Conservation (phyloP, 2,888 invertebrate species). For the Polymixis lichenea region DNA sequence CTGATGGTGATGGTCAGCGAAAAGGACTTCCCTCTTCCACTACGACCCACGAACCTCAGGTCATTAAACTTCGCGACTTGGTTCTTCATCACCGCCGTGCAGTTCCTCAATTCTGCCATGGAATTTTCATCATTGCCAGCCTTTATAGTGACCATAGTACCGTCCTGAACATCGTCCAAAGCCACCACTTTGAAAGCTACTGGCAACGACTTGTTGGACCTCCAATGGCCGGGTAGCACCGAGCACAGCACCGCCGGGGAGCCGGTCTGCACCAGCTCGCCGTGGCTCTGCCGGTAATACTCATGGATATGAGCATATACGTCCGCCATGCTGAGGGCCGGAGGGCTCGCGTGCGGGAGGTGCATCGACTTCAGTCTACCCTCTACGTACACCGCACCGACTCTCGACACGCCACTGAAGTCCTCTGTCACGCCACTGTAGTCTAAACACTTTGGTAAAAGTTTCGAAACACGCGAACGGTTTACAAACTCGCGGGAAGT, state of each 20-base stretch:
- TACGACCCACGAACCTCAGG: conserved; percentile 98
- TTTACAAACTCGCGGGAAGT: conserved; percentile 74
- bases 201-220: conserved; percentile 99
- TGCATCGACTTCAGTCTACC: conserved; percentile 91
- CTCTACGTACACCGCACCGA: conserved; percentile 77
- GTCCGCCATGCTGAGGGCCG: conserved; percentile 93
- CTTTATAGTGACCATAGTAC: conserved; percentile 97
- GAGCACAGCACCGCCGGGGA: conserved; percentile 99
- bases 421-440: conserved; percentile 83
- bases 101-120: conserved; percentile 98
- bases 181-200: conserved; percentile 99
- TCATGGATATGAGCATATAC: conserved; percentile 94
- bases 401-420: conserved; percentile 85
- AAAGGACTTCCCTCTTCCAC: conserved; percentile 98
- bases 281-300: conserved; percentile 96
- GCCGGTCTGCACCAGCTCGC: conserved; percentile 98
- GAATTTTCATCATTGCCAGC: conserved; percentile 99
- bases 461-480: conserved; percentile 82
- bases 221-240: conserved; percentile 98
- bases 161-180: conserved; percentile 97
- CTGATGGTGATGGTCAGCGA: conserved; percentile 98
- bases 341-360: conserved; percentile 91
- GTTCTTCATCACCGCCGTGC: conserved; percentile 98
- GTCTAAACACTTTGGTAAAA: conserved; percentile 82
- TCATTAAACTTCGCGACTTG: conserved; percentile 99